Evolutionary conservation across 2,797 vertebrate genomes (phyloP), one percentile per base, ranked within the genome.

Genomic region (Tadarida brasiliensis): DNA sequence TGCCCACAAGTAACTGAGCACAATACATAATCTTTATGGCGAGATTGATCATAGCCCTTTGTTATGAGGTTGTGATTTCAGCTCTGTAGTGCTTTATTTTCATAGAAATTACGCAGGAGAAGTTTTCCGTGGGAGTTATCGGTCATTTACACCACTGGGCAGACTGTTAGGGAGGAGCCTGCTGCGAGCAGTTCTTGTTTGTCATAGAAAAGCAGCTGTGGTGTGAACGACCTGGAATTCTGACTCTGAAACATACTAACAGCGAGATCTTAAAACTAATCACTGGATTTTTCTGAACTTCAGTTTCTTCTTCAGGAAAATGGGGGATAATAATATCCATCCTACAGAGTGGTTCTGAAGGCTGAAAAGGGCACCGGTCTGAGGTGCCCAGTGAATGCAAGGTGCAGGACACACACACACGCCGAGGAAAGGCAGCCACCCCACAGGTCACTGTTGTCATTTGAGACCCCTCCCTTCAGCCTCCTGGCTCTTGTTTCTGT

Each of bases 41-140:
- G 65, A 44, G 70, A 63, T 70, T 90, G 56, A 14, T 68, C 33
- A 61, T 10, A 8, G 65, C 65, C 44, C 56, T 73, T 70, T 85
- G 68, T 83, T 57, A 51, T 7, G 51, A 95, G 87, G 91, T 78
- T 90, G 68, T 44, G 47, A 76, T 94, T 94, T 91, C 82, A 59
- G 56, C n/a, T n/a, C 57, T 51, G 78, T 57, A 35, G 14, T n/a
- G 63, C 90, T 92, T 92, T 70, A 65, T 86, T 96, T 87, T 93
- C 77, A 68, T 44, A 77, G 86, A 93, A 94, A 86, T 93, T 78
- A 90, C 57, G 39, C 7, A 49, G 70, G 30, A 92, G 89, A 70
- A 39, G 67, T 78, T 90, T 94, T 74, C 83, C 24, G 0, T 70
- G 80, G 26, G 57, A 44, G 57, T 74, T 85, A 80, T 71, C 87